These are phyloP conservation scores for Pteropus rufus DNA, from an alignment of 2,797 vertebrate species.

Conservation along the genomic window DNA sequence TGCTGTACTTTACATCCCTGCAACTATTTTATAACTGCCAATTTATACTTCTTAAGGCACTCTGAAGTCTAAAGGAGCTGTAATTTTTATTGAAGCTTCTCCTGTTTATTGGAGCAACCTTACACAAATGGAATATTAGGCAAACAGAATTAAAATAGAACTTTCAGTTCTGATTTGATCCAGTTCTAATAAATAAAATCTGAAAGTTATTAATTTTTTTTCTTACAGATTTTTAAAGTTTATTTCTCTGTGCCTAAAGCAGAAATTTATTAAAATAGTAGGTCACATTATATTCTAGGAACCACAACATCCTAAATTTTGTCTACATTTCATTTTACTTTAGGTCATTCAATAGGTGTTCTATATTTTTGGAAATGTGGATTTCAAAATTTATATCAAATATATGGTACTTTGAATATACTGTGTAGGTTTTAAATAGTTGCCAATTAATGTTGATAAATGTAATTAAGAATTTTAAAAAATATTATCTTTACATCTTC, in stretches of 20 bases:
- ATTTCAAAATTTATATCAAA: slow-evolving; percentile 12
- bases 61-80: not conserved
- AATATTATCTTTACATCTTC: not conserved
- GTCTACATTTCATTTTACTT: not conserved
- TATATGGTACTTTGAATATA: not conserved
- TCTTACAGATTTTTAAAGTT: not conserved
- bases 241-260: not conserved
- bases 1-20: no score
- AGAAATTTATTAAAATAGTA: not conserved
- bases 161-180: not conserved
- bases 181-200: not conserved
- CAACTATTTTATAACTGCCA: no score
- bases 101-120: not conserved
- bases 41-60: no score
- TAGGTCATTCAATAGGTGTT: not conserved
- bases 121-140: not conserved
- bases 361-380: not conserved
- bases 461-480: not conserved
- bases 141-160: not conserved
- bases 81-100: not conserved
- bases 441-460: not conserved
- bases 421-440: not conserved
- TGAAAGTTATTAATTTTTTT: not conserved
- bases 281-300: not conserved
- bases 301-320: not conserved